Base-by-base conservation (phyloP, 1,140 invertebrate species). In the Battus philenor region DNA sequence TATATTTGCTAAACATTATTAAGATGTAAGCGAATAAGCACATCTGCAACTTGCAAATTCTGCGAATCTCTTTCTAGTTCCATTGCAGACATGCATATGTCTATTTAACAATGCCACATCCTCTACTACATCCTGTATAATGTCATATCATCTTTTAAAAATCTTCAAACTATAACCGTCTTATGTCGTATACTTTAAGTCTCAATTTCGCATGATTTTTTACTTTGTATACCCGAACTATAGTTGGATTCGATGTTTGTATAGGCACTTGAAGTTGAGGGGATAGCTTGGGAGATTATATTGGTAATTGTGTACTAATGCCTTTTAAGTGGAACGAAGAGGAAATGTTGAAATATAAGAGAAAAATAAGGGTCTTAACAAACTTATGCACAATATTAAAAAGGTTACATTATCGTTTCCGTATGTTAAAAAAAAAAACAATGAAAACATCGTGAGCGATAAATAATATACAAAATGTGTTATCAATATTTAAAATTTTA, bases 51-150 rank as follows among this genome's bases (percentile, higher is more conserved):
- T n/a, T n/a, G n/a, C n/a, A n/a, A n/a, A n/a, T n/a, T n/a, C n/a
- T n/a, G n/a, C n/a, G n/a, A n/a, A n/a, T n/a, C n/a, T n/a, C n/a
- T n/a, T n/a, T n/a, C n/a, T n/a, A n/a, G n/a, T n/a, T n/a, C n/a
- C n/a, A 73, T 72, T 75, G 76, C 76, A 67, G 71, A 73, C 77
- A 82, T 71, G 77, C 77, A 82, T 71, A 79, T 79, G 75, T 77
- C 77, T 59, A 68, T 60, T 47, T 56, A 62, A 74, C 71, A 74
- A 79, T 74, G 51, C 50, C 41, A 20, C 6, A 20, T 2, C 18
- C 50, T 56, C 41, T 44, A 65, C 57, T 52, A 75, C 65, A 73
- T 77, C 68, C 71, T 67, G 56, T 58, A 56, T 58, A 15, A 48
- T 10, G 49, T 46, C 44, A 44, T 27, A 27, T 48, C 44, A 49